Percentiles rank a stretch among this genome's conserved stretches.
These are phyloP conservation scores for Coendou prehensilis DNA, from an alignment of 2,797 vertebrate species.

Conservation along the genomic window DNA sequence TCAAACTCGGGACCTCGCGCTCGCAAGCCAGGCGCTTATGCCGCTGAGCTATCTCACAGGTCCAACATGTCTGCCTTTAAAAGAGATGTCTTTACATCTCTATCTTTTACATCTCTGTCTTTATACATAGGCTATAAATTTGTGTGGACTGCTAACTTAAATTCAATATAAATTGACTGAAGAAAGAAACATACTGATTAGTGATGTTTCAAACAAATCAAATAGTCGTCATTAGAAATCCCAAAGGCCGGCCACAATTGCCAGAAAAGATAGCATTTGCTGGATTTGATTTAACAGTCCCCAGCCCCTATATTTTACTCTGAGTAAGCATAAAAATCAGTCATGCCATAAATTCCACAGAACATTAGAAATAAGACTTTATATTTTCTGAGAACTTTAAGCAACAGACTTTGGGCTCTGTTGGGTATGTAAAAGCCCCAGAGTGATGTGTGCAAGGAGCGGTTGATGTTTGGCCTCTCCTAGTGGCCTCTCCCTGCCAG, in stretches of 20 bases:
- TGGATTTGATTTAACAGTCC: background rate
- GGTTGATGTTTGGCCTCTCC: background rate
- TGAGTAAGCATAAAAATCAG: background rate
- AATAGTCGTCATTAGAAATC: background rate
- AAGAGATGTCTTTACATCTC: background rate
- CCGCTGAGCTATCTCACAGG: too few relatives aligned
- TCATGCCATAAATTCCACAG: background rate
- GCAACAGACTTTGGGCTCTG: background rate
- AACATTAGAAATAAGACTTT: background rate
- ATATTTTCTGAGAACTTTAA: background rate
- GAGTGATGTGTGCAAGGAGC: background rate
- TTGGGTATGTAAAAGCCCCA: background rate
- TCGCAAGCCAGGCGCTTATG: too few relatives aligned
- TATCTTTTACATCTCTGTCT: background rate
- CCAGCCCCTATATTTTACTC: background rate
- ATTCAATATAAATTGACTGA: background rate
- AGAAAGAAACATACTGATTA: background rate
- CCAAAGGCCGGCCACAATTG: background rate
- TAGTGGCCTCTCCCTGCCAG: background rate
- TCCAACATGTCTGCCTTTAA: too few relatives aligned
- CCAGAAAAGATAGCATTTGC: background rate
- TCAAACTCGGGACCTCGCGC: too few relatives aligned
- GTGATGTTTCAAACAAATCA: conserved; percentile 29
- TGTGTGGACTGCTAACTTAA: background rate
- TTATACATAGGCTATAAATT: background rate